Base-by-base conservation (phyloP, 2,888 invertebrate species). In the Pammene aurita region DNA sequence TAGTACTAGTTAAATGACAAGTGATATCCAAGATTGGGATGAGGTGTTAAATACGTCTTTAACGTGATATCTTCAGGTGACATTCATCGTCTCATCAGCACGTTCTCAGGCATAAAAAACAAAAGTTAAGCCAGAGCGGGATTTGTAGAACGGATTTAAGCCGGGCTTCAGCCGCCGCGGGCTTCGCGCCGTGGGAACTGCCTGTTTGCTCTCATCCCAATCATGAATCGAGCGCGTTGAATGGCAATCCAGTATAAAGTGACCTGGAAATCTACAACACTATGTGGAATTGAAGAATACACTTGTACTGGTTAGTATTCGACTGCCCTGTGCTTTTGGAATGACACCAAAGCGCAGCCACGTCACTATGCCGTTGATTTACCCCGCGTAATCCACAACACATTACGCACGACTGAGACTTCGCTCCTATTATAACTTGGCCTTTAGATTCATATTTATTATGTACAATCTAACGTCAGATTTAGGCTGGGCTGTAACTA, bases 131-230 rank as follows among this genome's bases (percentile, higher is more conserved):
- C 42, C 18, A 35, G 46, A 55, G 35, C 52, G 68, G 68, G 68
- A 68, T 68, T 68, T 63, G 58, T 65, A 46, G 64, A 69, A 50
- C 42, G 61, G 65, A 18, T 26, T 50, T 50, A 50, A 50, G 50
- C 6, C 50, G 13, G 6, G 69, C 72, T 62, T 66, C 74, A 67
- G 69, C 60, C 65, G 77, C 78, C 78, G 58, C 72, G 42, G 78
- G 78, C 78, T 72, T 63, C 66, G 58, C 48, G 70, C 64, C 78
- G 76, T 77, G 78, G 52, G 52, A 52, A 52, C 52, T 18, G 52
- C 52, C 52, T 26, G 52, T 18, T 0, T 11, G 7, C 52, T 52
- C 52, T 11, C 52, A 52, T 52, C 52, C 48, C 48, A 16, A 48
- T 48, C 7, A 9, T 38, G 4, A 9, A 7, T 9, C 38, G 9